These are phyloP conservation scores for Bolinopsis microptera DNA, from an alignment of 37 sponge, comb jelly and placozoan species.

Conservation along the genomic window DNA sequence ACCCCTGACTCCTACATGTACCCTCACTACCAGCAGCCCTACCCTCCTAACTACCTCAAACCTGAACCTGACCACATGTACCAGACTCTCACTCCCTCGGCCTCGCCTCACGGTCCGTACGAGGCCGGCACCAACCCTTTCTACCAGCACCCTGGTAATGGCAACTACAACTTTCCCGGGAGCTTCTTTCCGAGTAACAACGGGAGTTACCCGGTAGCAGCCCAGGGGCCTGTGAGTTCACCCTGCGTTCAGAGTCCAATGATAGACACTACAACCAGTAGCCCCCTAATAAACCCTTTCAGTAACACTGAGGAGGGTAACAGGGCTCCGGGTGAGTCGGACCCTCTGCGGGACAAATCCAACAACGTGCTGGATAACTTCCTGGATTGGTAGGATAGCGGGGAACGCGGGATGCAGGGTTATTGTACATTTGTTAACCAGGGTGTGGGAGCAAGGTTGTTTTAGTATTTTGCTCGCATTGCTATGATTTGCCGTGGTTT, in stretches of 20 bases:
- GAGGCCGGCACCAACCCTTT: background rate
- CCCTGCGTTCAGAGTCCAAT: background rate
- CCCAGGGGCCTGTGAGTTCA: background rate
- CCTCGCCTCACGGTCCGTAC: background rate
- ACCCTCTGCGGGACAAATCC: background rate
- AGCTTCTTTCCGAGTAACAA: background rate
- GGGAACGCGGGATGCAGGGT: too few species aligned
- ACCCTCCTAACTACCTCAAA: background rate
- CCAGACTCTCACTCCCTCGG: background rate
- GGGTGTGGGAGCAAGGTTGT: too few species aligned
- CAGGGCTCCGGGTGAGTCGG: background rate
- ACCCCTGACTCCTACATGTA: background rate
- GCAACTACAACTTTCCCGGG: background rate
- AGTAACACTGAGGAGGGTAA: background rate
- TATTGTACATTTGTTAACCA: too few species aligned
- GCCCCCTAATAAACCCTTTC: background rate
- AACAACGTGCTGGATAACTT: background rate
- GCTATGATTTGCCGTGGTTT: too few species aligned
- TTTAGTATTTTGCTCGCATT: too few species aligned
- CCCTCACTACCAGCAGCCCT: background rate
- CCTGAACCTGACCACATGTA: background rate
- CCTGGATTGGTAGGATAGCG: background rate
- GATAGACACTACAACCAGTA: background rate
- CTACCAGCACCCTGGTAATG: background rate
- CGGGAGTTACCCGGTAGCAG: background rate